Percentiles rank a stretch among this genome's conserved stretches.
Conservation (phyloP, 2,113 vertebrate genomes). For the Plecotus auritus region DNA sequence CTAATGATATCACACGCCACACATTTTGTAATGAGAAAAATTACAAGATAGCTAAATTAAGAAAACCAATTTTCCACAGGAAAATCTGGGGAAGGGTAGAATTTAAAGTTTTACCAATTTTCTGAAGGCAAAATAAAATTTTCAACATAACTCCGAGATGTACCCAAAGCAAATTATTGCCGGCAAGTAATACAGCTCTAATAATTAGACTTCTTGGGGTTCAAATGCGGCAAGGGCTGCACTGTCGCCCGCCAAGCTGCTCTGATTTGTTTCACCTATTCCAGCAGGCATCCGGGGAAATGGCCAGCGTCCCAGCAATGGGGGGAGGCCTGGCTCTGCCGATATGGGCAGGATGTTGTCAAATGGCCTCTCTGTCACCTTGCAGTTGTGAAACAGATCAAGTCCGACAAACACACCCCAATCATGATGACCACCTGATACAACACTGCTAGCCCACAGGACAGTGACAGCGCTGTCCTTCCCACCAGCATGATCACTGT, state of each 20-base stretch:
- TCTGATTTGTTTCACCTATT: background rate
- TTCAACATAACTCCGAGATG: constrained; percentile 30
- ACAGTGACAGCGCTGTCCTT: background rate
- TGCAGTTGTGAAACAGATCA: background rate
- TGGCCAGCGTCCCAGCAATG: background rate
- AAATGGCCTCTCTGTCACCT: background rate
- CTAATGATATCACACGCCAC: constrained; percentile 63
- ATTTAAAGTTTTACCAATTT: constrained; percentile 64
- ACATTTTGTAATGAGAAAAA: constrained; percentile 71
- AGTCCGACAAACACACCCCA: background rate
- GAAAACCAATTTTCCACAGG: constrained; percentile 48
- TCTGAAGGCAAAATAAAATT: constrained; percentile 66
- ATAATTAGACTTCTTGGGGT: constrained; percentile 50
- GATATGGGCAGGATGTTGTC: rapidly evolving
- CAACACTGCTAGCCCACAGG: rapidly evolving
- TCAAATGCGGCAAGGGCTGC: constrained; percentile 33
- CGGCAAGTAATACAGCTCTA: constrained; percentile 46
- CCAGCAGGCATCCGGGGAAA: background rate
- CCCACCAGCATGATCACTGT: rapidly evolving
- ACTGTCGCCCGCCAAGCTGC: background rate
- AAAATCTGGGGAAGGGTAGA: background rate
- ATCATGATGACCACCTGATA: background rate
- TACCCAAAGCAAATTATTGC: constrained; percentile 60
- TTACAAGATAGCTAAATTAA: constrained; percentile 68
- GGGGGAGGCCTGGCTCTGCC: too few relatives aligned